phyloP scores from a whole-genome alignment of 2,797 vertebrate genomes.

The Haliaeetus albicilla region DNA sequence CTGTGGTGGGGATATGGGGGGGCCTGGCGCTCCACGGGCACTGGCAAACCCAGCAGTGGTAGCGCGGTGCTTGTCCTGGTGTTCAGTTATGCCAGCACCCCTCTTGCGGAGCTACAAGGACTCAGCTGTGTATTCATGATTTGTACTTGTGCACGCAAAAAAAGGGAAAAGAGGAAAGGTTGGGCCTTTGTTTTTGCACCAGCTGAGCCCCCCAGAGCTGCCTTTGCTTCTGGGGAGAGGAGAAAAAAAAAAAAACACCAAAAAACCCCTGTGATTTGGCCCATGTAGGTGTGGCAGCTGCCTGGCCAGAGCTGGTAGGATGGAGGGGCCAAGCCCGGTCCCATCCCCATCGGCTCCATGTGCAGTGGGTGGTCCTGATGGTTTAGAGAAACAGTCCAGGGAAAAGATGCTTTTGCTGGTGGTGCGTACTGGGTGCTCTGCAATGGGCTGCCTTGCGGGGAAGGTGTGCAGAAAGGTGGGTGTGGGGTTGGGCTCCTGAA shows the following conservation, averaged over 20 bases:
- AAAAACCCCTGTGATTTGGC: not conserved
- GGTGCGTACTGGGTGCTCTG: not conserved
- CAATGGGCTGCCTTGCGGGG: not conserved
- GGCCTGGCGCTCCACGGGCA: accelerated
- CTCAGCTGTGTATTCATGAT: not conserved
- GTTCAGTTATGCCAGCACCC: not conserved
- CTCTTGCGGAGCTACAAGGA: not conserved
- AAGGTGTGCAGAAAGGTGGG: not conserved
- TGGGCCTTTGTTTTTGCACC: not conserved
- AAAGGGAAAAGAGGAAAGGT: not conserved
- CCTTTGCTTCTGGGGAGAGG: not conserved
- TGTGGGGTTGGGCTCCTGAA: not conserved
- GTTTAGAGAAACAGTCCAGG: not conserved
- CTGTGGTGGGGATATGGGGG: accelerated
- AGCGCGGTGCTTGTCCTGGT: accelerated
- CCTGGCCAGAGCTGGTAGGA: not conserved
- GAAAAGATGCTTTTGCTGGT: not conserved
- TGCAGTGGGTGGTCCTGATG: not conserved
- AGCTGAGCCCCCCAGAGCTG: not conserved
- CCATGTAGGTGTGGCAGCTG: not conserved
- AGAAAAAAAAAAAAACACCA: too few species aligned
- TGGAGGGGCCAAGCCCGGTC: accelerated
- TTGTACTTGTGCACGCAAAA: not conserved
- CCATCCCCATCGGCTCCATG: accelerated
- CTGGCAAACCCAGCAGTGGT: not conserved